Base-by-base conservation (phyloP, 2,797 vertebrate genomes). In the Dermochelys coriacea region DNA sequence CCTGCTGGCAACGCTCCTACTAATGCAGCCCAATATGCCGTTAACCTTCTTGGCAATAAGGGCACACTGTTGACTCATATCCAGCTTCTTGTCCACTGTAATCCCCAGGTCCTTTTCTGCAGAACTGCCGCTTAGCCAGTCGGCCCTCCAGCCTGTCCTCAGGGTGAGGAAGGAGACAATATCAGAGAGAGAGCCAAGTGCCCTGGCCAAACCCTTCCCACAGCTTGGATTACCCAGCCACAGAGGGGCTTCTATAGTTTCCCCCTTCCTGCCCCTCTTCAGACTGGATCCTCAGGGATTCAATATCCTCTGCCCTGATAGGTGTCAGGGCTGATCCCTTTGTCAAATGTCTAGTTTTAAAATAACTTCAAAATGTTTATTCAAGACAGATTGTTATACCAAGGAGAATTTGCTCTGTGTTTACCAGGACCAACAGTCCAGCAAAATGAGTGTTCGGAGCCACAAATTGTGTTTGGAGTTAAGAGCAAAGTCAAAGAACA, bases 341-440 rank as follows among this genome's bases (percentile, higher is more conserved):
- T 57, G 25, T 96, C 90, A 95, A 95, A 89, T 95, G 95, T 78
- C 91, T 87, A 97, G 88, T 95, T 97, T 97, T 95, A 93, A 96
- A 97, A 95, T 96, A 97, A 97, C 96, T 97, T 94, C 85, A 87
- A 94, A 91, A 59, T 80, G 93, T 97, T 97, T 68, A 68, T 37
- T 68, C 96, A 96, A 97, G 95, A 96, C 95, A 96, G 93, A 96
- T 95, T 96, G 64, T 93, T 93, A 90, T 94, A 95, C 96, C 97
- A 87, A 88, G 81, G 88, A 82, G 96, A 95, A 96, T 95, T 93
- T 95, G 92, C 25, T 95, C 80, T 95, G 95, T 97, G 94, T 97
- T 97, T 97, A 96, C 95, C 88, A 95, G 95, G 96, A 96, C 94
- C 96, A 97, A 97, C 93, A 97, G 96, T 95, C 94, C 97, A 95